Conservation (phyloP, 2,113 vertebrate genomes). For the Smithornis capensis region DNA sequence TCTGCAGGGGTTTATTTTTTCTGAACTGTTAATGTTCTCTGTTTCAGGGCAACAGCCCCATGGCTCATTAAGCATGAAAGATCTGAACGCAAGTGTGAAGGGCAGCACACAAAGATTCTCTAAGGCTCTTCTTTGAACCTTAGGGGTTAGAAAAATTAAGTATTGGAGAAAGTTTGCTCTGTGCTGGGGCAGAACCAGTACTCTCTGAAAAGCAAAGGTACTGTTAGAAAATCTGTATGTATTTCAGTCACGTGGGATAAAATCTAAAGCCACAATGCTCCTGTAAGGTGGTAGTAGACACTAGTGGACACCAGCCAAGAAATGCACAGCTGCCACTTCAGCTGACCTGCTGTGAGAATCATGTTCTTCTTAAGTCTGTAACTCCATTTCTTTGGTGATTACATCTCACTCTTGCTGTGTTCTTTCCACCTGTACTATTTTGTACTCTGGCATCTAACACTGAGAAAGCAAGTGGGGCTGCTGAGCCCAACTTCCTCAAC, state of each 20-base stretch:
- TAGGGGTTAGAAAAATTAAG: slow-evolving; percentile 23
- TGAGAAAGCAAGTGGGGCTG: background rate
- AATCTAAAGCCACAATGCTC: background rate
- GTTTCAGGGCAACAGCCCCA: slow-evolving; percentile 27
- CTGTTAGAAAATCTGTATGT: background rate
- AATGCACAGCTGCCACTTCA: slow-evolving; percentile 13
- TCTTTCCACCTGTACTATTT: background rate
- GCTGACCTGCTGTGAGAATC: slow-evolving; percentile 19
- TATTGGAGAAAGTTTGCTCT: background rate
- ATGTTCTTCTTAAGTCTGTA: background rate
- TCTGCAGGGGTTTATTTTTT: slow-evolving; percentile 30
- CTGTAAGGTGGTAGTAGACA: background rate
- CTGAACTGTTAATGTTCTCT: slow-evolving; percentile 30
- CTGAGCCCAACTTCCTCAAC: background rate
- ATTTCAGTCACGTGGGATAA: background rate
- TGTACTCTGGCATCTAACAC: background rate
- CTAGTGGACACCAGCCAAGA: slow-evolving; percentile 15
- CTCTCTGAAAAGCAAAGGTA: background rate
- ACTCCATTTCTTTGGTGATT: slow-evolving; percentile 15
- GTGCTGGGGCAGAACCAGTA: background rate
- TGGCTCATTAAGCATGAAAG: slow-evolving; percentile 45
- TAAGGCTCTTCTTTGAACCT: slow-evolving; percentile 7
- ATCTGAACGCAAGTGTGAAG: slow-evolving; percentile 46
- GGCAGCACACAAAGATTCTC: slow-evolving; percentile 51
- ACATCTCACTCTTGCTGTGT: background rate